Conservation (phyloP, 2,113 vertebrate genomes). For the Heptranchias perlo region DNA sequence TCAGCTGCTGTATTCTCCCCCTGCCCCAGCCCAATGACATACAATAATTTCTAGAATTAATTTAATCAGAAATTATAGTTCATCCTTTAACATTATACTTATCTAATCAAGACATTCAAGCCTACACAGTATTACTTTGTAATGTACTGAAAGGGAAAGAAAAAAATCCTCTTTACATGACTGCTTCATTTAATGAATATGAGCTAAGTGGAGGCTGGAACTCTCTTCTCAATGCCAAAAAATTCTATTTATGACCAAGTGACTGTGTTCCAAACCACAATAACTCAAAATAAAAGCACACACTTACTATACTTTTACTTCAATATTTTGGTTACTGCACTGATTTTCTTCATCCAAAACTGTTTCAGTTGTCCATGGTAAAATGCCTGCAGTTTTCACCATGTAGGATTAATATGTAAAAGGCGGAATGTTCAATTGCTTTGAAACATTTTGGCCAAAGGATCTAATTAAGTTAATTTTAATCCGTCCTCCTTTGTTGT, state of each 20-base stretch:
- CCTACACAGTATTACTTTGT: neutral
- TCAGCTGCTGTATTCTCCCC: no score
- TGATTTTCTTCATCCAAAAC: neutral
- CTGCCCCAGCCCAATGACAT: neutral
- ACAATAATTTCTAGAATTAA: neutral
- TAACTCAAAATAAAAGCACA: neutral
- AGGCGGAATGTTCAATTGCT: neutral
- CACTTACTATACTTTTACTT: neutral
- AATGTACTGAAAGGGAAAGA: neutral
- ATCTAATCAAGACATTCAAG: neutral
- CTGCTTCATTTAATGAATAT: neutral
- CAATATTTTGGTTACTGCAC: neutral
- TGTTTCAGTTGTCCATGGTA: neutral
- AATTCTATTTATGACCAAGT: neutral
- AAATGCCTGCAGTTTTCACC: neutral
- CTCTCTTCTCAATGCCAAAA: slow-evolving; percentile 15
- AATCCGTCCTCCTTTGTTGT: neutral
- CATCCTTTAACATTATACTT: neutral
- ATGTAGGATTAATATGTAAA: neutral
- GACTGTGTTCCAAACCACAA: neutral
- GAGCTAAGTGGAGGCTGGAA: slow-evolving; percentile 5
- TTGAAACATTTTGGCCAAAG: neutral
- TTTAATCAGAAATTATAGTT: neutral
- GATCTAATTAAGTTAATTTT: neutral
- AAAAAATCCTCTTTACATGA: neutral